Conservation (phyloP, 2,113 vertebrate genomes). For the Chamaetylas fuelleborni region DNA sequence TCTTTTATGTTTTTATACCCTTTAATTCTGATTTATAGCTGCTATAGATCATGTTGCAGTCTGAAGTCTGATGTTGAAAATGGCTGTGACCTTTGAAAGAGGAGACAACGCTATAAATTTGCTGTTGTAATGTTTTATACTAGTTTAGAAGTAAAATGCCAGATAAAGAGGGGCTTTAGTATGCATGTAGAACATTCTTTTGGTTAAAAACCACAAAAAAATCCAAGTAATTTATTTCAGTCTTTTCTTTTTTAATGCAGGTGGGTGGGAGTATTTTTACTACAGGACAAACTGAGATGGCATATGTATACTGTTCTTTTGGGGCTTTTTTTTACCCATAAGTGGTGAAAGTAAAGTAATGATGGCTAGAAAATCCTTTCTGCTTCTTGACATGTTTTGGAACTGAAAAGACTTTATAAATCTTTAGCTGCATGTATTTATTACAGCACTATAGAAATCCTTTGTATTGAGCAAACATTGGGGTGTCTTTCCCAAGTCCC, state of each 20-base stretch:
- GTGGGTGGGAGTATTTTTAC: neutral
- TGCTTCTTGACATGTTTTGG: neutral
- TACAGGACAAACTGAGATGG: neutral
- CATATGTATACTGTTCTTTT: neutral
- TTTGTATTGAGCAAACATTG: neutral
- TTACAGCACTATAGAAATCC: neutral
- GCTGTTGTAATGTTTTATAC: neutral
- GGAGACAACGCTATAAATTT: slow-evolving; percentile 23
- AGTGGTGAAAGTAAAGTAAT: neutral
- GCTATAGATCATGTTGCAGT: slow-evolving; percentile 13
- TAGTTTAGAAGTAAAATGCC: neutral
- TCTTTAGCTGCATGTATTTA: neutral
- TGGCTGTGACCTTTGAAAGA: slow-evolving; percentile 62
- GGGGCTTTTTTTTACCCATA: neutral
- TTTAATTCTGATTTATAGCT: slow-evolving; percentile 21
- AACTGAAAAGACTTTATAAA: neutral
- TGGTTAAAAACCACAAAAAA: neutral
- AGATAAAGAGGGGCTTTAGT: neutral
- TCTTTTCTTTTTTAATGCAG: neutral
- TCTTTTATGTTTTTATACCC: slow-evolving; percentile 8
- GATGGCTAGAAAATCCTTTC: neutral
- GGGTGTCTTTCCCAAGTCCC: neutral
- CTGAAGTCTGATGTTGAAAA: slow-evolving; percentile 45
- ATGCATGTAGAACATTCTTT: neutral
- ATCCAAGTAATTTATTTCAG: neutral